phyloP scores from a whole-genome alignment of 2,888 invertebrate species.

The Biston stratarius region DNA sequence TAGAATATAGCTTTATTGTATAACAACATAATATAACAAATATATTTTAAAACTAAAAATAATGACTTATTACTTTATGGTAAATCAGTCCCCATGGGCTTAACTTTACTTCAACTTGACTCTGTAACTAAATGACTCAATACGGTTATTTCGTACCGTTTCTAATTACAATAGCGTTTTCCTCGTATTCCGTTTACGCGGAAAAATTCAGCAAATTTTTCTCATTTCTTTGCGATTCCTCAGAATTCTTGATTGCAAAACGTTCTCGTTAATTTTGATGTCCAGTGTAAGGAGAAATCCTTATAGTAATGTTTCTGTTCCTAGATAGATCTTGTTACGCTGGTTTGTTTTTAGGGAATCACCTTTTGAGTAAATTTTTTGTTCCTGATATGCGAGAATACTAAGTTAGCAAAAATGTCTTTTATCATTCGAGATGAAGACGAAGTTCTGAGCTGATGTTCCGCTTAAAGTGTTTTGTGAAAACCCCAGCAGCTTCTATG shows the following conservation, averaged over 20 bases:
- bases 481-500: too few relatives aligned
- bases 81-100: not conserved
- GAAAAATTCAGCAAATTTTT: constrained; percentile 14
- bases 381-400: too few relatives aligned
- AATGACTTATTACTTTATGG: too few relatives aligned
- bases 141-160: not conserved
- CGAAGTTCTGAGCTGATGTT: too few relatives aligned
- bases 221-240: constrained; percentile 16
- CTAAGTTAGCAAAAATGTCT: too few relatives aligned
- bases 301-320: not conserved
- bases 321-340: constrained; percentile 3
- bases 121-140: not conserved
- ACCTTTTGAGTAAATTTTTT: constrained; percentile 3
- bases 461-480: too few relatives aligned
- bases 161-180: not conserved
- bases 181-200: not conserved
- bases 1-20: too few relatives aligned
- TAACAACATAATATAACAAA: too few relatives aligned
- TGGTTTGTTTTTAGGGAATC: constrained; percentile 3
- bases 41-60: too few relatives aligned
- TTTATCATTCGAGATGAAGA: not conserved
- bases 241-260: constrained; percentile 25
- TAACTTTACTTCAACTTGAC: not conserved
- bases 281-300: constrained; percentile 15
- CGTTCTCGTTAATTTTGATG: constrained; percentile 23